Evolutionary conservation across 2,888 invertebrate genomes (phyloP), one percentile per base, ranked within the genome.

Genomic region (Theretra japonica): DNA sequence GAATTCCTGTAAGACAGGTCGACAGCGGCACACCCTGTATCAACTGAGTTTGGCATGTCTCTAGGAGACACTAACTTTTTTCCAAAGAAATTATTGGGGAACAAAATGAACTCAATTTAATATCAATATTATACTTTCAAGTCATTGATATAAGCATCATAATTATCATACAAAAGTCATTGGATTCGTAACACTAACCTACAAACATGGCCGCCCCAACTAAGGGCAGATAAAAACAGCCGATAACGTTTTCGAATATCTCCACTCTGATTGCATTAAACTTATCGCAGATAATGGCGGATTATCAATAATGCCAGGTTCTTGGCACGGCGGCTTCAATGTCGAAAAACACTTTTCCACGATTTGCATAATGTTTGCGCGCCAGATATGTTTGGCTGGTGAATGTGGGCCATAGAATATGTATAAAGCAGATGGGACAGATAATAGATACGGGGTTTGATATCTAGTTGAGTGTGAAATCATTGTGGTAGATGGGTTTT

Each of bases 321-420:
- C 58, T 71, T 79, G 75, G 33, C 73, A 60, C 74, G 68, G 60
- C 56, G 71, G 70, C 71, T 75, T 78, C 80, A 83, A 83, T 83
- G 83, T 83, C 82, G 80, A 79, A 82, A 80, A 81, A 80, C 78
- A 82, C 77, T 77, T 79, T 82, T 81, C 75, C 74, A 76, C 74
- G 75, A 76, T 65, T 58, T 68, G 69, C 59, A 75, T 76, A 74
- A 72, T 75, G 77, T 75, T 79, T 73, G 68, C 25, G 62, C 25
- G 21, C 56, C 57, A 41, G 56, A 68, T 71, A 71, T 50, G 57
- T 68, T 68, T 58, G 68, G 71, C 57, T 21, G 28, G 59, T 70
- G 19, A 15, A 19, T 68, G 33, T 50, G 59, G 62, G 50, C 11
- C 41, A 41, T 41, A 41, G 41, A 69, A 11, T 68, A 21, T 5